Evolutionary conservation across 2,797 vertebrate genomes (phyloP).

Genomic region (Tragopan temminckii): DNA sequence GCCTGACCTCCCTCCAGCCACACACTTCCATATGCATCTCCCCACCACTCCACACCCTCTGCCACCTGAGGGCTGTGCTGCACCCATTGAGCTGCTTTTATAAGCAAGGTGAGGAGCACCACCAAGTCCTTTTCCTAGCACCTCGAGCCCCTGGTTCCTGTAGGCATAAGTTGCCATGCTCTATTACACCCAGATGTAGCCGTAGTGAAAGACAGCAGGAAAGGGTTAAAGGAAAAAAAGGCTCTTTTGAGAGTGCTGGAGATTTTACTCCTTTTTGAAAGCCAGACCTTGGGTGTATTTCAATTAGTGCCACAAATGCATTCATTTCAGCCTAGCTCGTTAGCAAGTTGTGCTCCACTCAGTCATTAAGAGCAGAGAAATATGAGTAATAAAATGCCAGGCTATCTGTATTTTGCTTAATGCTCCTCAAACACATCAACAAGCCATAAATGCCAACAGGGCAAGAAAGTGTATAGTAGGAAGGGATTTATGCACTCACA

Average conservation of each 20-base stretch:
- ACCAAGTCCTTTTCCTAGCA: background rate
- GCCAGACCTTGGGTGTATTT: background rate
- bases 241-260: background rate
- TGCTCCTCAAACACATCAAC: background rate
- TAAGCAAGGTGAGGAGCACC: background rate
- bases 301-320: background rate
- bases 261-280: background rate
- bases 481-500: background rate
- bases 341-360: background rate
- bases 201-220: background rate
- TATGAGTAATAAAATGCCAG: background rate
- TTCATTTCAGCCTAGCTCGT: background rate
- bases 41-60: background rate
- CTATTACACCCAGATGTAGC: background rate
- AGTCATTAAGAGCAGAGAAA: background rate
- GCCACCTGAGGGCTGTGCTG: accelerated
- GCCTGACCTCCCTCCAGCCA: background rate
- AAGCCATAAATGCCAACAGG: background rate
- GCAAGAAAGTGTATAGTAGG: background rate
- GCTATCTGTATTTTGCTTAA: background rate
- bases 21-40: background rate
- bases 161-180: background rate
- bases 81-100: background rate
- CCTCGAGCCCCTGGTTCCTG: background rate
- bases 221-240: background rate